Base-by-base conservation (phyloP, 2,797 vertebrate species). In the Todus mexicanus region DNA sequence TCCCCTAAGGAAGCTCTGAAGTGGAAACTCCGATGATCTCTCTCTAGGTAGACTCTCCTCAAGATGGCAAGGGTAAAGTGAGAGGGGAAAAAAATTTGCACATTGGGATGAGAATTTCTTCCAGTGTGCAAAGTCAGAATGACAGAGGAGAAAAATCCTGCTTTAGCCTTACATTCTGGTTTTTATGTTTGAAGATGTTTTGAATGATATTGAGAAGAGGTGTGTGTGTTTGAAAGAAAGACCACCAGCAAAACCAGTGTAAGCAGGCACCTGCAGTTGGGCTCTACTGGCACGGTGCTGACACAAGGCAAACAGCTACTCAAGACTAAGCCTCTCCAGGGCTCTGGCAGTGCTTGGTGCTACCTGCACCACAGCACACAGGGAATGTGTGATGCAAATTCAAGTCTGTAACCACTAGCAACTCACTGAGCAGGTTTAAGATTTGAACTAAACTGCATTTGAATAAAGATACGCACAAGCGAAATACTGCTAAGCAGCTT, bases 351-450 rank as follows among this genome's bases (percentile, higher is more conserved):
- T 65, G 82, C 91, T 85, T 85, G 87, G 84, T 78, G 59, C 82
- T 65, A 40, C 35, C 48, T 27, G 86, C 31, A 66, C 59, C 42
- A 26, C 48, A 76, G 71, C 4, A 5, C 70, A 38, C 37, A 61
- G 69, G 56, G 37, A 75, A 51, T 0, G 27, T 9, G 15, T 83
- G 89, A 90, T 92, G 57, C 54, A 77, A 84, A 73, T 74, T 89
- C 75, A 77, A 61, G 38, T 29, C 94, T 85, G 84, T 91, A 94
- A 89, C 69, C 72, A 85, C 65, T 40, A 68, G 91, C 78, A 83
- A 91, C 47, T 75, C 89, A 63, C 0, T 80, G 45, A 92, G 89
- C 63, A 89, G 89, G 92, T 81, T 95, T 84, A 57, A 83, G 79
- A 33, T 69, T 92, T 89, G 81, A 78, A 15, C 37, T 63, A n/a